Percentiles rank a stretch among this genome's conserved stretches.
Evolutionary conservation across 2,113 vertebrate genomes (phyloP).

Genomic region (Pelecanoides urinatrix): DNA sequence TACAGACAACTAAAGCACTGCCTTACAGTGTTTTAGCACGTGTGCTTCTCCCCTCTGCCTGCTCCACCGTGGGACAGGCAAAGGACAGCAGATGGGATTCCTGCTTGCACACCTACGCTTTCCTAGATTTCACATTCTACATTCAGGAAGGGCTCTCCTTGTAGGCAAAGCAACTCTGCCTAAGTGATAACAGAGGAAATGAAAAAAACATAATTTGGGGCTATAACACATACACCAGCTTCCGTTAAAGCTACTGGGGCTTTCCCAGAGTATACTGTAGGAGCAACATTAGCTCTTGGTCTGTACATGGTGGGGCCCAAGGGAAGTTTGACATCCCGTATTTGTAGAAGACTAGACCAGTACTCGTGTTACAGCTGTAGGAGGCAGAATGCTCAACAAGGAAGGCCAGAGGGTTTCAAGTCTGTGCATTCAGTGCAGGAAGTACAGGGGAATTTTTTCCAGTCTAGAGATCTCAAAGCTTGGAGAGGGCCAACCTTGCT

Average conservation of each 20-base stretch:
- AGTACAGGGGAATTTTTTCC: neutral
- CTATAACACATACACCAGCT: neutral
- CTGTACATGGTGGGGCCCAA: fast-evolving
- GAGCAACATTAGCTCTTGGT: neutral
- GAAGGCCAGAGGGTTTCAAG: neutral
- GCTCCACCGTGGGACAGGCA: fast-evolving
- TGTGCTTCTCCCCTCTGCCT: neutral
- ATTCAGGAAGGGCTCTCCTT: neutral
- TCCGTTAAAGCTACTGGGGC: neutral
- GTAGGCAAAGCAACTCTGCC: neutral
- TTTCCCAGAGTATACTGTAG: neutral
- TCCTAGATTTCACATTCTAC: neutral
- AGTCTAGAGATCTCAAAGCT: neutral
- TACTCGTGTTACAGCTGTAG: neutral
- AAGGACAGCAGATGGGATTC: neutral
- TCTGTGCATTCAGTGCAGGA: fast-evolving
- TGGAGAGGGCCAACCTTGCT: neutral
- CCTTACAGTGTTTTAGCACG: neutral
- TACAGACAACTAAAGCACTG: neutral
- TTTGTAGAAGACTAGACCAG: neutral
- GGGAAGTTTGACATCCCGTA: neutral
- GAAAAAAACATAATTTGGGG: neutral
- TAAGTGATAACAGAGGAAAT: neutral
- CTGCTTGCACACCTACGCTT: fast-evolving
- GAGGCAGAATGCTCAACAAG: neutral